phyloP scores from a whole-genome alignment of 2,113 vertebrate genomes.

The Melanostigma gelatinosum region DNA sequence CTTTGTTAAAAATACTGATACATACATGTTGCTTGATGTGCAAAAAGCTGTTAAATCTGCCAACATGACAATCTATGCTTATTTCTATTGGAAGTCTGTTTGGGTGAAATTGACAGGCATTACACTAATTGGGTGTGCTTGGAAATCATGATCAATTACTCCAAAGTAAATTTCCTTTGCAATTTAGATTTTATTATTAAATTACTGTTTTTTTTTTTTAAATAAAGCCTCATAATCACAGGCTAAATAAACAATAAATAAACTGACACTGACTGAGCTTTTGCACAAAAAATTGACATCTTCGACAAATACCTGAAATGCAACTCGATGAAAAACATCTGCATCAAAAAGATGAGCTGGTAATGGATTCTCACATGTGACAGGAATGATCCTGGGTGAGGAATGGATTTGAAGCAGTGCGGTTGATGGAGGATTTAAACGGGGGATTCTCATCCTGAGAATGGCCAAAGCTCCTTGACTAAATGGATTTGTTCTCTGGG shows the following conservation, averaged over 20 bases:
- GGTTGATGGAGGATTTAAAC: conserved; percentile 24
- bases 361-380: background rate
- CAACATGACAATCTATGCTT: background rate
- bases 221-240: background rate
- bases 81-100: background rate
- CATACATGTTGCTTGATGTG: background rate
- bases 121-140: background rate
- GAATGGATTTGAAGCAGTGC: conserved; percentile 30
- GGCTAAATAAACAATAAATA: background rate
- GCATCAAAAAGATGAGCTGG: conserved; percentile 1
- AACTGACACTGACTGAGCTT: background rate
- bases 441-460: conserved; percentile 36
- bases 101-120: background rate
- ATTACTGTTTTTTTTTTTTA: background rate
- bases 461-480: conserved; percentile 47
- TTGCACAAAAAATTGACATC: background rate
- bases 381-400: conserved; percentile 9
- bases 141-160: background rate
- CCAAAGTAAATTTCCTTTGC: background rate
- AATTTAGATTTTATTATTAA: background rate
- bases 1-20: background rate
- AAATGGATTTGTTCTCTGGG: conserved; percentile 59
- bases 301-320: conserved; percentile 1
- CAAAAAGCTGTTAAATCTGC: background rate
- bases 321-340: conserved; percentile 8